Conservation (phyloP, 2,888 invertebrate genomes). For the Aporophyla nigra region DNA sequence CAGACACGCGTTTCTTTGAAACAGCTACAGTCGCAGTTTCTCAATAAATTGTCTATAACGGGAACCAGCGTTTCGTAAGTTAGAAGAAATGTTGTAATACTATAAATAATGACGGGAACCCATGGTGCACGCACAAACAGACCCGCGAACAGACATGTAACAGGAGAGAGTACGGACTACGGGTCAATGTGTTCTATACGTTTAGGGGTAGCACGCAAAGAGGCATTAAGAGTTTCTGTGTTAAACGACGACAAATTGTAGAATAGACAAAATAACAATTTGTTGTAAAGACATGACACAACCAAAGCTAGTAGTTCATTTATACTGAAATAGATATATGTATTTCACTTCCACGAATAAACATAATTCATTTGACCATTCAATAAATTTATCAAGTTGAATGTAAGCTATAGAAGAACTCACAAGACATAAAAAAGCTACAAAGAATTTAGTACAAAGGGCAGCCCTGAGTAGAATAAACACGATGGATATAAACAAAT, state of each 20-base stretch:
- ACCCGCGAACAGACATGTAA: conserved; percentile 76
- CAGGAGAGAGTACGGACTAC: conserved; percentile 72
- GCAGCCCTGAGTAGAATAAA: conserved; percentile 62
- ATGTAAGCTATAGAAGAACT: conserved; percentile 15
- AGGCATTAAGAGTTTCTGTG: background rate
- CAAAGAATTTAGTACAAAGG: conserved; percentile 34
- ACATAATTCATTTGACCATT: no score
- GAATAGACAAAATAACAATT: no score
- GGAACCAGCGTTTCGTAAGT: conserved; percentile 48
- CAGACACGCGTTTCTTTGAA: conserved; percentile 31
- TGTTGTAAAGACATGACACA: background rate
- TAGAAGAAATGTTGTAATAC: conserved; percentile 63
- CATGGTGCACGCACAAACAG: conserved; percentile 66
- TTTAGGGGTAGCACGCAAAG: conserved; percentile 29
- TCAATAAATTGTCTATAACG: conserved; percentile 43
- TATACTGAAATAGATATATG: no score
- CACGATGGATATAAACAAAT: conserved; percentile 59
- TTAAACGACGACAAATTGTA: background rate
- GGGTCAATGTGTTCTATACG: conserved; percentile 67
- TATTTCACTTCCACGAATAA: no score
- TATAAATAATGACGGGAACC: conserved; percentile 64
- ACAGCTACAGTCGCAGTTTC: conserved; percentile 25
- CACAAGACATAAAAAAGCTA: conserved; percentile 26
- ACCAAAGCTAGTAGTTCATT: no score
- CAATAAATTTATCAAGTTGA: no score